Percentiles rank a stretch among this genome's conserved stretches.
Conservation (phyloP, 2,797 vertebrate species). For the Hippocampus kuda region DNA sequence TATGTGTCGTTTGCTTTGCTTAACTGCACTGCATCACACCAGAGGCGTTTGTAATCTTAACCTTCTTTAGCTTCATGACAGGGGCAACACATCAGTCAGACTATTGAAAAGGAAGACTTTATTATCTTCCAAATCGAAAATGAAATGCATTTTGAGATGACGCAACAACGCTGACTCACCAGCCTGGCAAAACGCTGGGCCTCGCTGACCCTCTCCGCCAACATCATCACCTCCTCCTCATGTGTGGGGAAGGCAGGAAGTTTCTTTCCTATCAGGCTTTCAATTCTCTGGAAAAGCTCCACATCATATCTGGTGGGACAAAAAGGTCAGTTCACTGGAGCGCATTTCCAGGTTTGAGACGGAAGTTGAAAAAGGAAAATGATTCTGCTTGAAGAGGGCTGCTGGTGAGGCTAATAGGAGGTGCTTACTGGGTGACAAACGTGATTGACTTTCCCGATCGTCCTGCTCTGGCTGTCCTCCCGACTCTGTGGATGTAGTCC, state of each 20-base stretch:
- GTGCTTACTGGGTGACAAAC: conserved; percentile 92
- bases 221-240: conserved; percentile 96
- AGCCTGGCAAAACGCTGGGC: conserved; percentile 88
- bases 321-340: not conserved
- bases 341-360: not conserved
- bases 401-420: not conserved
- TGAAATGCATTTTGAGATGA: not conserved
- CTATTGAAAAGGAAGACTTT: not conserved
- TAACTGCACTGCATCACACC: no score
- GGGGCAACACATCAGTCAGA: no score
- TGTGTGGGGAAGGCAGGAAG: conserved; percentile 87
- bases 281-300: conserved; percentile 94
- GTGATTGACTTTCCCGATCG: conserved; percentile 94
- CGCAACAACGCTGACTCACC: conserved; percentile 58
- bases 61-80: no score
- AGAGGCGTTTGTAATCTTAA: no score
- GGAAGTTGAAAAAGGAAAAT: not conserved
- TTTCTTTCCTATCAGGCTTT: conserved; percentile 90
- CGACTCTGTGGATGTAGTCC: conserved; percentile 98
- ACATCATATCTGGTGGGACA: conserved; percentile 79
- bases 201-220: conserved; percentile 89
- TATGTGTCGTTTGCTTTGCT: no score
- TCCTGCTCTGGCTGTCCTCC: conserved; percentile 90
- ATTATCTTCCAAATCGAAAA: not conserved
- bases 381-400: not conserved